Base-by-base conservation (phyloP, 1,140 invertebrate species). In the Camponotus floridanus region DNA sequence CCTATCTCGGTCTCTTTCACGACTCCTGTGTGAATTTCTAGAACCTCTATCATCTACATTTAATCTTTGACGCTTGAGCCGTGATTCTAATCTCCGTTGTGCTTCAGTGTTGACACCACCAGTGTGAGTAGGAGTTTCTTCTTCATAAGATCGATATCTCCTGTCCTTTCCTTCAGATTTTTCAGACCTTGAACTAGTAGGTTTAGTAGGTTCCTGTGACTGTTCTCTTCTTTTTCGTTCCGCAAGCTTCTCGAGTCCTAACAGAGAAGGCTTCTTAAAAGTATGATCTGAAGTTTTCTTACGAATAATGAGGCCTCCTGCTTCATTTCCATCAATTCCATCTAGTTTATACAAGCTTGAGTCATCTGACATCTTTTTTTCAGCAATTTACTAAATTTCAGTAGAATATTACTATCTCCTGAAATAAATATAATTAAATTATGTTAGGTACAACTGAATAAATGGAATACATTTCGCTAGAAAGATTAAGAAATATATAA, bases 61-160 rank as follows among this genome's bases (percentile, higher is more conserved):
- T 9, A 97, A 95, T 86, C 95, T 95, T 51, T 97, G 95, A 84
- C 93, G 94, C 90, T 96, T 95, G 89, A 97, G 93, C 74, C 97
- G 95, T 86, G 97, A 95, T 48, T 97, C 94, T 87, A 98, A 95
- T 87, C 97, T 96, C 90, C 97, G 96, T 86, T 96, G 95, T 0
- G 98, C 98, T 93, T 97, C 97, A 76, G 96, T 96, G 57, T 97
- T 98, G 3, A 99, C 97, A 36, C 98, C 98, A 55, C 98, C 98
- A 5, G 98, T 99, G 92, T 99, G 97, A 0, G 98, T 98, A 0
- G 99, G 99, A 8, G 98, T 99, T 95, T 99, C 99, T 91, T 97
- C 97, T 90, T 97, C 96, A 9, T 97, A 95, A 80, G 96, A 95
- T 76, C 98, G 95, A 92, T 98, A 98, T 93, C 98, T 97, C 87